phyloP scores from a whole-genome alignment of 2,113 vertebrate genomes.

The Channa maculata region DNA sequence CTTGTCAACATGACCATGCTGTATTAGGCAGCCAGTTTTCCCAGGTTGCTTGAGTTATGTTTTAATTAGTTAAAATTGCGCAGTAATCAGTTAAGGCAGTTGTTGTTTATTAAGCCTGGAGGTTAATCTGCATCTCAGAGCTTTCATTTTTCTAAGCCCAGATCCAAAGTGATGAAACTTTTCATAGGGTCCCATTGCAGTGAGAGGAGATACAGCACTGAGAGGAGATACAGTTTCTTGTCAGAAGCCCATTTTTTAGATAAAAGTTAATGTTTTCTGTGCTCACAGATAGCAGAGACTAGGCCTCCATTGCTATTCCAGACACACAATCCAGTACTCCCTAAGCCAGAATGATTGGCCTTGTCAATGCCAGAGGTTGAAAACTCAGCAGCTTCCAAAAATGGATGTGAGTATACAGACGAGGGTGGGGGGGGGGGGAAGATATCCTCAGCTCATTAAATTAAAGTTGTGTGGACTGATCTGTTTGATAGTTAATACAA shows the following conservation, averaged over 20 bases:
- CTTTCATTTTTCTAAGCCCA: conserved; percentile 12
- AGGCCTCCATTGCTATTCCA: conserved; percentile 51
- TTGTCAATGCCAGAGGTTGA: conserved; percentile 52
- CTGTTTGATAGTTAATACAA: conserved; percentile 13
- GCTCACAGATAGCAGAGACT: conserved; percentile 20
- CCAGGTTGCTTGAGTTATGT: conserved; percentile 2
- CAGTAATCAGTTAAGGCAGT: conserved; percentile 47
- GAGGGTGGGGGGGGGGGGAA: background rate
- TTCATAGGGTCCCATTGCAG: conserved; percentile 25
- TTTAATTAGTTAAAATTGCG: conserved; percentile 46
- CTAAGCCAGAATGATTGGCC: conserved; percentile 50
- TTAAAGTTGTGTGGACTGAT: conserved; percentile 43
- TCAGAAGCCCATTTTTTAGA: conserved; percentile 15
- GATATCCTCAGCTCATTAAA: conserved; percentile 41
- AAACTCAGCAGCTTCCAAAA: conserved; percentile 39
- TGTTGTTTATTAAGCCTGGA: conserved; percentile 26
- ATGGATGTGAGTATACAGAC: background rate
- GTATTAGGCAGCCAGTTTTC: conserved; percentile 32
- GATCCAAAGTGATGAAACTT: conserved; percentile 17
- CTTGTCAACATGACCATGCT: conserved; percentile 32
- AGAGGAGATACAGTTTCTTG: conserved; percentile 30
- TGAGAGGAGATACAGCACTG: conserved; percentile 27
- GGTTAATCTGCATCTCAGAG: conserved; percentile 40
- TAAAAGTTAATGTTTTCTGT: conserved; percentile 35
- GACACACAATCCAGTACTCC: conserved; percentile 38